Conservation (phyloP, 1,140 invertebrate species). For the Caerostris darwini region DNA sequence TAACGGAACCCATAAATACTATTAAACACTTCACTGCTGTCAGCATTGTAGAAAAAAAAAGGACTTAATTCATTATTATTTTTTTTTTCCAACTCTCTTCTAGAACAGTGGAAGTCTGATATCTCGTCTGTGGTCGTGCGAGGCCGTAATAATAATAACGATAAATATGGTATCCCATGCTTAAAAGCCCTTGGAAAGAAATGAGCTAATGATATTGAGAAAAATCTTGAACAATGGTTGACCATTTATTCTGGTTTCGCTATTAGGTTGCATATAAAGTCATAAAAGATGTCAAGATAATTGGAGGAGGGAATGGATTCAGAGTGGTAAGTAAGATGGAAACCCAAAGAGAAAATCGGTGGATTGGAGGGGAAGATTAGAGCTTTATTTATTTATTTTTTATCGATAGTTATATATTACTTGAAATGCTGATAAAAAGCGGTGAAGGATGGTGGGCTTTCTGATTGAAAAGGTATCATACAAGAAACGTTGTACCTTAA, state of each 20-base stretch:
- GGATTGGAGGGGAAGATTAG: not conserved
- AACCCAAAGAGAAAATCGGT: not conserved
- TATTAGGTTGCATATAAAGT: conserved; percentile 54
- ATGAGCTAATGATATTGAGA: conserved; percentile 57
- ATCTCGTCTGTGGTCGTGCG: conserved; percentile 10
- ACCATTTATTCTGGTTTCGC: conserved; percentile 50
- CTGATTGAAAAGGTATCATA: not conserved
- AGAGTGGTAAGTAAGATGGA: not conserved
- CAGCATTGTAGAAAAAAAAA: conserved; percentile 33
- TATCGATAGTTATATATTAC: conserved; percentile 48
- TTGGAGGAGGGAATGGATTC: conserved; percentile 23
- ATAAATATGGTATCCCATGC: conserved; percentile 1
- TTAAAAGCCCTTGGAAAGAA: not conserved
- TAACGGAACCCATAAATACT: conserved; percentile 59
- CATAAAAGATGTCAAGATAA: conserved; percentile 65
- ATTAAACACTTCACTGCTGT: conserved; percentile 64
- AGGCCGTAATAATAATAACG: conserved; percentile 38
- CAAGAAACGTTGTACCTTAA: too few relatives aligned
- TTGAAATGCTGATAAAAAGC: conserved; percentile 7
- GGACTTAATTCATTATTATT: conserved; percentile 16
- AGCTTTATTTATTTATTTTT: conserved; percentile 38
- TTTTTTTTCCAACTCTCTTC: not conserved
- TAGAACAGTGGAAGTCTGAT: not conserved
- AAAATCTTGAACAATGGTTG: conserved; percentile 45
- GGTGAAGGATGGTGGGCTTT: too few relatives aligned